A percentile compares a stretch with the other conserved stretches of the same genome.
Conservation (phyloP, 2,888 invertebrate genomes). For the Drosophila recens region DNA sequence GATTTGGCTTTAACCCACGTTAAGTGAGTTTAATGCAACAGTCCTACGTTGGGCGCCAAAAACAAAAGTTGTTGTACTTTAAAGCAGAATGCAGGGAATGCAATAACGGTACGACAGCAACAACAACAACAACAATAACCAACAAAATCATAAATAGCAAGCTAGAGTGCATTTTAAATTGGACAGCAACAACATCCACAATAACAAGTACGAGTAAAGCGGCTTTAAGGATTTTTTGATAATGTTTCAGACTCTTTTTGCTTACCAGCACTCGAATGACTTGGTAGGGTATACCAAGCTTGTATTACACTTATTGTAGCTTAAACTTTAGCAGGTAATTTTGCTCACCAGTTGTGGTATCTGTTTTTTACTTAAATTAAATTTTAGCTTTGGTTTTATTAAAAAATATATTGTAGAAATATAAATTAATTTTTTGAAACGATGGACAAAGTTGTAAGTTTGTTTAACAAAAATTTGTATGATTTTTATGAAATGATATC, state of each 20-base stretch:
- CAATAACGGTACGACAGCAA: constrained; percentile 47
- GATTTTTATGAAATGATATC: no score
- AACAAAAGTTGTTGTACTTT: constrained; percentile 34
- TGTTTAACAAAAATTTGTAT: no score
- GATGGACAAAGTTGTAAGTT: no score
- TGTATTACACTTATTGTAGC: background rate
- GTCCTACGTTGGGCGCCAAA: constrained; percentile 21
- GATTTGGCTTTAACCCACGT: constrained; percentile 5
- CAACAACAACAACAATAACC: constrained; percentile 24
- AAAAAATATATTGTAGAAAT: no score
- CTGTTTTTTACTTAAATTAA: no score
- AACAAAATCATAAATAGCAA: constrained; percentile 46
- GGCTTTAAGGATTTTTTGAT: constrained; percentile 54
- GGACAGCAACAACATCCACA: constrained; percentile 27
- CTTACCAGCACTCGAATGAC: background rate
- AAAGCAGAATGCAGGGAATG: constrained; percentile 48
- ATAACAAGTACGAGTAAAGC: constrained; percentile 17
- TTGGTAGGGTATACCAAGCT: constrained; percentile 4
- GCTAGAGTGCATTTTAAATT: constrained; percentile 58
- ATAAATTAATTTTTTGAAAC: no score
- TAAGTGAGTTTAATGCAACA: constrained; percentile 19
- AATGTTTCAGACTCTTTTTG: constrained; percentile 45
- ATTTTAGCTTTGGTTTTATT: no score
- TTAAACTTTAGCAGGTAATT: background rate
- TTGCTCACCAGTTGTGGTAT: no score